Percentiles rank a stretch among this genome's conserved stretches.
These are phyloP conservation scores for Chesias legatella DNA, from an alignment of 2,888 invertebrate genomes.

Conservation along the genomic window DNA sequence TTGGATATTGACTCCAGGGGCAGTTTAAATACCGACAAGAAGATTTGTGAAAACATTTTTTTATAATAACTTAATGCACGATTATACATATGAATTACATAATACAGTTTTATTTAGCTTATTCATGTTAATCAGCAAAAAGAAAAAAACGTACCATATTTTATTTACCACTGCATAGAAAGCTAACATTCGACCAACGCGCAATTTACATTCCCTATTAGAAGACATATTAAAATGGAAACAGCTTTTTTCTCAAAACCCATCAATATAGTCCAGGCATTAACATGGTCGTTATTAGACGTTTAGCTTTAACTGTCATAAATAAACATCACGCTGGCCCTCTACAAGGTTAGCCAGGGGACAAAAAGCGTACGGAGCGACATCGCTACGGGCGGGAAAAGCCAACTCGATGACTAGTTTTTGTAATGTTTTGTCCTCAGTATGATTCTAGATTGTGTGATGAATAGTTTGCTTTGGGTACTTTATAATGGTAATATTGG, in stretches of 20 bases:
- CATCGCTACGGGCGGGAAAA: conserved; percentile 47
- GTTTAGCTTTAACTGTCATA: conserved; percentile 45
- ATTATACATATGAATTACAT: no score
- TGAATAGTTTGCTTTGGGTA: conserved; percentile 11
- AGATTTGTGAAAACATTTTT: no score
- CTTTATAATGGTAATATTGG: background rate
- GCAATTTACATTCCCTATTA: conserved; percentile 8
- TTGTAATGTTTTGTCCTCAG: conserved; percentile 34
- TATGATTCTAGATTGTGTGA: conserved; percentile 14
- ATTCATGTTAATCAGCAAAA: no score
- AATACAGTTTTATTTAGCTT: no score
- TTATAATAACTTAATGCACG: no score
- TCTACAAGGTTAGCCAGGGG: conserved; percentile 48
- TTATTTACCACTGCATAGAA: no score
- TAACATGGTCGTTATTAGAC: conserved; percentile 46
- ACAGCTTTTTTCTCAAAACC: conserved; percentile 10
- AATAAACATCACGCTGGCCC: conserved; percentile 55
- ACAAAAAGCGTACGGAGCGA: conserved; percentile 44
- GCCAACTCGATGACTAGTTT: conserved; percentile 38
- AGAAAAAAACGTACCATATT: no score
- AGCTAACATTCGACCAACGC: background rate
- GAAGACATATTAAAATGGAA: conserved; percentile 12
- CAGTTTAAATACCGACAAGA: no score
- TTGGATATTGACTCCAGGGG: no score
- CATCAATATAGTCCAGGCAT: conserved; percentile 26